These are phyloP conservation scores for Drosophila ustulata DNA, from an alignment of 2,888 invertebrate genomes.

Conservation along the genomic window DNA sequence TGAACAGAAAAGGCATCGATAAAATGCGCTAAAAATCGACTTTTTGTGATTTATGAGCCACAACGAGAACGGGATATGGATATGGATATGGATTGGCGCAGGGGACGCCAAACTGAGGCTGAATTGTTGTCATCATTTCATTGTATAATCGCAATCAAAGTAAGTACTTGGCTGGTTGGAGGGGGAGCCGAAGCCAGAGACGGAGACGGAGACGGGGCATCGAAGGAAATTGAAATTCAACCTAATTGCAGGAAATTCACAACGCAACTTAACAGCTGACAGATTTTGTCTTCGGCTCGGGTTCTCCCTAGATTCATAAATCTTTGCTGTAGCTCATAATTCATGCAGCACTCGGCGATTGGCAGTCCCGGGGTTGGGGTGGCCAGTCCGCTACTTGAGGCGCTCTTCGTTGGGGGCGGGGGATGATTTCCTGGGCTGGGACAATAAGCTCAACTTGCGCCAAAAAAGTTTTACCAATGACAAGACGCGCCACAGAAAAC, in stretches of 20 bases:
- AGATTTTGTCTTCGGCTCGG: conserved; percentile 56
- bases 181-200: not conserved
- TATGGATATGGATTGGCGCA: not conserved
- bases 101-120: not conserved
- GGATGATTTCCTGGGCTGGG: conserved; percentile 19
- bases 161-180: conserved; percentile 59
- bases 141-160: conserved; percentile 71
- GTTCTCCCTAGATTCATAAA: conserved; percentile 76
- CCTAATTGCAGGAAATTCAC: conserved; percentile 83
- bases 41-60: conserved; percentile 56
- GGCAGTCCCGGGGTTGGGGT: conserved; percentile 48
- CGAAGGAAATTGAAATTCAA: conserved; percentile 82
- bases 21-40: conserved; percentile 47
- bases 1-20: conserved; percentile 38
- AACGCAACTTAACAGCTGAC: conserved; percentile 76
- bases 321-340: conserved; percentile 82
- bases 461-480: conserved; percentile 64
- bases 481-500: conserved; percentile 43
- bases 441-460: conserved; percentile 60
- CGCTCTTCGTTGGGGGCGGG: conserved; percentile 2
- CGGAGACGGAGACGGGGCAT: not conserved
- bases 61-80: not conserved
- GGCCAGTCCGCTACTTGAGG: conserved; percentile 18
- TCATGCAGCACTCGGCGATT: conserved; percentile 79
- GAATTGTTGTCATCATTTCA: conserved; percentile 18